phyloP scores from a whole-genome alignment of 2,797 vertebrate genomes.

The Microhierax caerulescens region DNA sequence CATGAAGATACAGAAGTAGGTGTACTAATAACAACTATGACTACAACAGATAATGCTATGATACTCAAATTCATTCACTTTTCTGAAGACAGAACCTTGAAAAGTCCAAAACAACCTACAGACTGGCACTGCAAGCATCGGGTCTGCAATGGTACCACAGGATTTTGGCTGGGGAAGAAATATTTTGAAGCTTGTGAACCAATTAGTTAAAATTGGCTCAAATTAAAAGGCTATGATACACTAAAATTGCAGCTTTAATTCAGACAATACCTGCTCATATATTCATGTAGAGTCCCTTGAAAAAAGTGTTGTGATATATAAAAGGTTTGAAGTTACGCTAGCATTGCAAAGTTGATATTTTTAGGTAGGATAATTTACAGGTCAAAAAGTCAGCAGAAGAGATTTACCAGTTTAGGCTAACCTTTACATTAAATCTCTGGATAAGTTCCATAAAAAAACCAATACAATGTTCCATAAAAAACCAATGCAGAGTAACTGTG shows the following conservation, averaged over 20 bases:
- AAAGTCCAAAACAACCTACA: conserved; percentile 70
- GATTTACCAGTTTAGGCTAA: not conserved
- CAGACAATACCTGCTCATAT: not conserved
- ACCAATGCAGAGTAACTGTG: not conserved
- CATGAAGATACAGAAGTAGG: conserved; percentile 72
- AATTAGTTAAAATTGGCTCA: not conserved
- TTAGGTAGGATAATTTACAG: not conserved
- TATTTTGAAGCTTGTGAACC: not conserved
- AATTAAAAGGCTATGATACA: not conserved
- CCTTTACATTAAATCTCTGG: not conserved
- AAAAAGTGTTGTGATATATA: not conserved
- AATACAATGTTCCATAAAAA: not conserved
- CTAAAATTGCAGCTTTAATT: not conserved
- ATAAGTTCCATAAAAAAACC: not conserved
- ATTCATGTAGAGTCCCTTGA: not conserved
- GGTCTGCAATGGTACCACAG: conserved; percentile 75
- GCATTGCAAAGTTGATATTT: not conserved
- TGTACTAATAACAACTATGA: conserved; percentile 72
- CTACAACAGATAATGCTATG: conserved; percentile 77
- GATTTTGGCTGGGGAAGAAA: not conserved
- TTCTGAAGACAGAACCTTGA: conserved; percentile 74
- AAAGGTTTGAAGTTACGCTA: not conserved
- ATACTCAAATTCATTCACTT: conserved; percentile 65
- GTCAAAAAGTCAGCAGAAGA: not conserved
- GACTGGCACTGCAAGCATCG: conserved; percentile 70